Conservation (phyloP, 2,888 invertebrate species). For the Lasioglossum marginatum region DNA sequence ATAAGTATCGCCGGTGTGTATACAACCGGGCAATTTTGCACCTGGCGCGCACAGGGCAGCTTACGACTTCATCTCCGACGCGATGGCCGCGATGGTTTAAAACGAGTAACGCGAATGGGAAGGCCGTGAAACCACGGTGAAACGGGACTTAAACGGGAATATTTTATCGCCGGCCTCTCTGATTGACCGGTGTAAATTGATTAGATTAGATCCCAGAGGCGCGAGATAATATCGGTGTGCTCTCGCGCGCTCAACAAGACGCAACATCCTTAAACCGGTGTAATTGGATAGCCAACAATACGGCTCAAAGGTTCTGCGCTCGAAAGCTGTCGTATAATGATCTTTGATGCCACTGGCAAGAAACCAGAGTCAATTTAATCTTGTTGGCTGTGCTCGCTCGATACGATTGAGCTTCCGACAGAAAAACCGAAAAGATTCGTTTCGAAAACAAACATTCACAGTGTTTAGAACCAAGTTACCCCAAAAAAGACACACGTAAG, state of each 20-base stretch:
- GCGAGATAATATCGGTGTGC: slow-evolving; percentile 3
- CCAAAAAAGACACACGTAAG: too few relatives aligned
- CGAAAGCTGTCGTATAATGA: neutral
- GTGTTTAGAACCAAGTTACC: too few relatives aligned
- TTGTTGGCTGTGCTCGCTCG: neutral
- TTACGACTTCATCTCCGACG: slow-evolving; percentile 73
- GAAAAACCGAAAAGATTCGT: neutral
- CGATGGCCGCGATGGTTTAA: slow-evolving; percentile 32
- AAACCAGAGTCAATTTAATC: neutral
- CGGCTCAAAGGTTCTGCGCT: neutral
- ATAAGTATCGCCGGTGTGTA: slow-evolving; percentile 52
- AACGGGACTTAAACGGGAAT: slow-evolving; percentile 39
- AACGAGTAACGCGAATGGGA: slow-evolving; percentile 22
- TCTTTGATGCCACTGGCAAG: neutral
- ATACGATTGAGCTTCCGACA: neutral
- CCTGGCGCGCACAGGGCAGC: slow-evolving; percentile 35
- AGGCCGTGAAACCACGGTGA: slow-evolving; percentile 44
- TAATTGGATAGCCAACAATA: slow-evolving; percentile 18
- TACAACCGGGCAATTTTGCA: slow-evolving; percentile 49
- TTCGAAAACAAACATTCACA: neutral
- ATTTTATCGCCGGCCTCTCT: slow-evolving; percentile 28
- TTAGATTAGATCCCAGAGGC: slow-evolving; percentile 25
- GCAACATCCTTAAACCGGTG: slow-evolving; percentile 9
- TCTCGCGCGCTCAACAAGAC: slow-evolving; percentile 1
- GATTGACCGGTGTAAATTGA: slow-evolving; percentile 50